Evolutionary conservation across 2,888 invertebrate species (phyloP).

Genomic region (Drosophila neonasuta): DNA sequence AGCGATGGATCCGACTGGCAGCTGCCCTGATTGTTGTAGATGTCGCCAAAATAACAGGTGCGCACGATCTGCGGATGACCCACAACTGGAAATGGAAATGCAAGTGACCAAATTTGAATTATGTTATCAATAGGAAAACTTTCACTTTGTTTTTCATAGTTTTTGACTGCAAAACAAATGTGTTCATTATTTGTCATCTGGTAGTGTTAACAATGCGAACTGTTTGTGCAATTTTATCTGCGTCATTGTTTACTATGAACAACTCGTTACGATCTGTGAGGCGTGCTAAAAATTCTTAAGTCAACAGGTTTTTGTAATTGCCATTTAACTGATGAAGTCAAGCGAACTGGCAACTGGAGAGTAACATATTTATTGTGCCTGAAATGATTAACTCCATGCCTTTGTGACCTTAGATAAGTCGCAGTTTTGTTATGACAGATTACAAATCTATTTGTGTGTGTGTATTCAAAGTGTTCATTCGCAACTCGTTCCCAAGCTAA

Average conservation of each 20-base stretch:
- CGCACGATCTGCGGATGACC: slow-evolving; percentile 71
- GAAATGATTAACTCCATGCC: slow-evolving; percentile 19
- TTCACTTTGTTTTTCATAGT: slow-evolving; percentile 30
- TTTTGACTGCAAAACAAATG: slow-evolving; percentile 22
- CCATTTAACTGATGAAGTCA: slow-evolving; percentile 6
- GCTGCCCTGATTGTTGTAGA: slow-evolving; percentile 70
- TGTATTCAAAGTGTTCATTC: neutral
- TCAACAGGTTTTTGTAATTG: slow-evolving; percentile 38
- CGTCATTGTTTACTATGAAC: slow-evolving; percentile 1
- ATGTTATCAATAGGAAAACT: slow-evolving; percentile 24
- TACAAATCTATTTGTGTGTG: neutral
- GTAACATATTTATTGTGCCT: slow-evolving; percentile 21
- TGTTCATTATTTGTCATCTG: slow-evolving; percentile 30
- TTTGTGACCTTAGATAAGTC: slow-evolving; percentile 35
- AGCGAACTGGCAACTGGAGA: neutral
- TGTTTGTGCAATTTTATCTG: slow-evolving; percentile 26
- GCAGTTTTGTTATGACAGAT: neutral
- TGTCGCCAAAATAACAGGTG: slow-evolving; percentile 79
- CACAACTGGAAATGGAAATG: slow-evolving; percentile 49
- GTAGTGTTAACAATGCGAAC: slow-evolving; percentile 32
- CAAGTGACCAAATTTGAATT: too few relatives aligned
- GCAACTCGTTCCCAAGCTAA: neutral
- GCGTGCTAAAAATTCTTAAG: slow-evolving; percentile 27
- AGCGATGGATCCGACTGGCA: slow-evolving; percentile 78
- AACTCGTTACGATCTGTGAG: slow-evolving; percentile 36